These are phyloP conservation scores for Rhimphoctona megacephalus DNA, from an alignment of 2,888 invertebrate genomes.

Conservation along the genomic window DNA sequence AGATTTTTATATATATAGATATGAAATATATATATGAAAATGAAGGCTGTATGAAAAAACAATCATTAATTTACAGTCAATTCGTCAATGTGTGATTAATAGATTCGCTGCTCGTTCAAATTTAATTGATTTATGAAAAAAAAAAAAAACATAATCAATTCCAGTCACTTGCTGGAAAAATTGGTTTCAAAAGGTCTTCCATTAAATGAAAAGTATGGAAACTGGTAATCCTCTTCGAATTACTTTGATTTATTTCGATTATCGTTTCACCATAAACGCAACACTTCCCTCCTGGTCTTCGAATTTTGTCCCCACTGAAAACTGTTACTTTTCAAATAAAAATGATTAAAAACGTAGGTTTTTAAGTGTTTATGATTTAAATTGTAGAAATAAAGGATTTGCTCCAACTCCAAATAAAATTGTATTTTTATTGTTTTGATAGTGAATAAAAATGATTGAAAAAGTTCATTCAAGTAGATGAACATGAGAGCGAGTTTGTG, in stretches of 20 bases:
- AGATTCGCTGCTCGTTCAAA: neutral
- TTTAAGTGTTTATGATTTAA: slow-evolving; percentile 31
- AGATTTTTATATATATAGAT: too few relatives aligned
- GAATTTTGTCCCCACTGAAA: neutral
- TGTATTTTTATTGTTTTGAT: neutral
- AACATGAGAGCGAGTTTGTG: neutral
- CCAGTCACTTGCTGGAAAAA: slow-evolving; percentile 30
- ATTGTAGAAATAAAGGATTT: slow-evolving; percentile 41
- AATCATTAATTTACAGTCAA: slow-evolving; percentile 26
- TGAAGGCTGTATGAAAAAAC: slow-evolving; percentile 7
- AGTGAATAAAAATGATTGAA: neutral
- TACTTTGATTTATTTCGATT: neutral
- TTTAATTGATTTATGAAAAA: neutral
- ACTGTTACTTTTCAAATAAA: neutral
- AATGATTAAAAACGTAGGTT: neutral
- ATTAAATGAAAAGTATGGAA: neutral
- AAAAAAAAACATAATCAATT: neutral
- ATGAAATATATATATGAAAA: too few relatives aligned
- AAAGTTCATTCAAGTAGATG: neutral
- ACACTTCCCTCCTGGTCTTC: neutral
- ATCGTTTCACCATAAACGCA: neutral
- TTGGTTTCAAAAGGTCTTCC: slow-evolving; percentile 26
- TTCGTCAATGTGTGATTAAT: slow-evolving; percentile 8
- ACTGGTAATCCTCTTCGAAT: neutral
- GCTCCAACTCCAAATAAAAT: neutral